Conservation (phyloP, 2,888 invertebrate genomes). For the Corbicula japonica region DNA sequence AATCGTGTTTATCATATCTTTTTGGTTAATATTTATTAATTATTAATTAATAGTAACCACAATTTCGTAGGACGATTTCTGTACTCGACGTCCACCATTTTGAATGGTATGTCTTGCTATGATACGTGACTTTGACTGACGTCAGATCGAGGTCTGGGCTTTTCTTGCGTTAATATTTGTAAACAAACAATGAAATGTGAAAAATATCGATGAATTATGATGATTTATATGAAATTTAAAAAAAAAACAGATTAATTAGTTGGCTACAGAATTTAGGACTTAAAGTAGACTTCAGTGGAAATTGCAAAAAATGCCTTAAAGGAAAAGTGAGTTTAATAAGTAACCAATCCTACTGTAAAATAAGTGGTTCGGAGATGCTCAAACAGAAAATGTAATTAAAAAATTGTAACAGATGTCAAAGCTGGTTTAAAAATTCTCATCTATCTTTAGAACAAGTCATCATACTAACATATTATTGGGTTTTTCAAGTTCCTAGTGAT, state of each 20-base stretch:
- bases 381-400: conserved; percentile 25
- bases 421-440: conserved; percentile 24
- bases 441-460: conserved; percentile 20
- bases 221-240: conserved; percentile 2
- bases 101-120: no score
- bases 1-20: no score
- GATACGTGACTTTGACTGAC: no score
- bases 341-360: conserved; percentile 9
- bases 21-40: no score
- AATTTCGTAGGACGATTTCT: no score
- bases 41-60: no score
- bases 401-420: conserved; percentile 19
- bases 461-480: conserved; percentile 29
- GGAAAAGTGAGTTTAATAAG: background rate
- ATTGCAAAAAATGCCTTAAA: background rate
- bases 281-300: background rate
- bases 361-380: conserved; percentile 19
- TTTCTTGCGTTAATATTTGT: no score
- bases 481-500: background rate
- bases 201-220: background rate
- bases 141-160: no score
- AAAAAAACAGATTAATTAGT: background rate
- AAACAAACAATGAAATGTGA: no score
- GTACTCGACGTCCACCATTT: no score
- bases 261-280: background rate